A percentile compares a stretch with the other conserved stretches of the same genome.
Evolutionary conservation across 2,797 vertebrate genomes (phyloP).

Genomic region (Anniella stebbinsi): DNA sequence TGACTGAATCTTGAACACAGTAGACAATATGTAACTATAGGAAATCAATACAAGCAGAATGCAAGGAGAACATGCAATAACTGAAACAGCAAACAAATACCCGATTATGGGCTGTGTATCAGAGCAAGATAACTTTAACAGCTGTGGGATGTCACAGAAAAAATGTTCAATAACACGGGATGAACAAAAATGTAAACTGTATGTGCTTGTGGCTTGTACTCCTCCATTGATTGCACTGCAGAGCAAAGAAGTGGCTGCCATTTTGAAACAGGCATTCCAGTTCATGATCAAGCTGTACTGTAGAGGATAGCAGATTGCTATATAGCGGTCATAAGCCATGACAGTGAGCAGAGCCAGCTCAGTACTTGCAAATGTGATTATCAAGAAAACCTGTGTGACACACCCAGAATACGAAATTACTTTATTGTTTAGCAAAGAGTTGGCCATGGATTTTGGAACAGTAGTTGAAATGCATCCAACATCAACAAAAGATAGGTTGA

Average conservation of each 20-base stretch:
- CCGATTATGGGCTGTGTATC: background rate
- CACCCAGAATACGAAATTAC: slow-evolving; percentile 33
- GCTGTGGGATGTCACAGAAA: slow-evolving; percentile 50
- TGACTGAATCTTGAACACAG: slow-evolving; percentile 41
- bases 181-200: slow-evolving; percentile 19
- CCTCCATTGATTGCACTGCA: slow-evolving; percentile 7
- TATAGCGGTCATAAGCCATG: slow-evolving; percentile 35
- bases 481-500: slow-evolving; percentile 30
- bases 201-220: background rate
- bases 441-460: slow-evolving; percentile 32
- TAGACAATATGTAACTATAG: slow-evolving; percentile 6
- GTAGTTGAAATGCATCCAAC: slow-evolving; percentile 34
- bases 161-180: slow-evolving; percentile 12
- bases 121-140: slow-evolving; percentile 34
- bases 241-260: slow-evolving; percentile 22
- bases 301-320: slow-evolving; percentile 32
- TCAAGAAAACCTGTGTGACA: slow-evolving; percentile 23
- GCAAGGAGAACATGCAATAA: background rate
- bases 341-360: slow-evolving; percentile 37
- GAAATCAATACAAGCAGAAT: slow-evolving; percentile 12
- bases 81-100: background rate
- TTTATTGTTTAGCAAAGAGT: background rate
- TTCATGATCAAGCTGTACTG: background rate
- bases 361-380: slow-evolving; percentile 4
- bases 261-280: background rate